A percentile compares a stretch with the other conserved stretches of the same genome.
Conservation (phyloP, 2,113 vertebrate genomes). For the Antechinus stuartii region DNA sequence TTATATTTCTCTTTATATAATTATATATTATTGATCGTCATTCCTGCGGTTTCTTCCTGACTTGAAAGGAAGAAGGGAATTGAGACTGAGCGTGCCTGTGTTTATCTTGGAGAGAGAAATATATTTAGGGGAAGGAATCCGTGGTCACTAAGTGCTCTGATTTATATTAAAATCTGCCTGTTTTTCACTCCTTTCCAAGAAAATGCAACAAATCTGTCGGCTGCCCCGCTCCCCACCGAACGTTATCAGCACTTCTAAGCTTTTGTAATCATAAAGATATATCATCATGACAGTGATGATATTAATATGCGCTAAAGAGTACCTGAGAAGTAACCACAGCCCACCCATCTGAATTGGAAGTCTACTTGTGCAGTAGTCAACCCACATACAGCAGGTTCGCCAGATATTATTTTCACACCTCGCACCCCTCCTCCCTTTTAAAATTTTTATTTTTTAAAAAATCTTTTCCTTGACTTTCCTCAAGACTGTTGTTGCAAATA, state of each 20-base stretch:
- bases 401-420: background rate
- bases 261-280: background rate
- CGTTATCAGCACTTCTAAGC: background rate
- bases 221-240: constrained; percentile 6
- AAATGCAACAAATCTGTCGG: background rate
- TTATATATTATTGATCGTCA: background rate
- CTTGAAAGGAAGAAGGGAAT: background rate
- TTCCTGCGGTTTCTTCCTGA: constrained; percentile 4
- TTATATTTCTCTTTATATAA: background rate
- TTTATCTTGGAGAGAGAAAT: background rate
- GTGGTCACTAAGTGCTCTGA: background rate
- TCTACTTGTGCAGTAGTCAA: background rate
- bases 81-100: background rate
- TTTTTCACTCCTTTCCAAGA: background rate
- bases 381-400: background rate
- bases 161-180: background rate
- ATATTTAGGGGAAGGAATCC: constrained; percentile 25
- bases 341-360: background rate
- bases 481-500: background rate
- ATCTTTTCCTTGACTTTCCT: background rate
- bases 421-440: background rate
- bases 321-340: background rate
- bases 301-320: background rate
- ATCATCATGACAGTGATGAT: background rate
- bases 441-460: background rate